A percentile compares a stretch with the other conserved stretches of the same genome.
Conservation (phyloP, 2,113 vertebrate species). For the Halichoerus grypus region DNA sequence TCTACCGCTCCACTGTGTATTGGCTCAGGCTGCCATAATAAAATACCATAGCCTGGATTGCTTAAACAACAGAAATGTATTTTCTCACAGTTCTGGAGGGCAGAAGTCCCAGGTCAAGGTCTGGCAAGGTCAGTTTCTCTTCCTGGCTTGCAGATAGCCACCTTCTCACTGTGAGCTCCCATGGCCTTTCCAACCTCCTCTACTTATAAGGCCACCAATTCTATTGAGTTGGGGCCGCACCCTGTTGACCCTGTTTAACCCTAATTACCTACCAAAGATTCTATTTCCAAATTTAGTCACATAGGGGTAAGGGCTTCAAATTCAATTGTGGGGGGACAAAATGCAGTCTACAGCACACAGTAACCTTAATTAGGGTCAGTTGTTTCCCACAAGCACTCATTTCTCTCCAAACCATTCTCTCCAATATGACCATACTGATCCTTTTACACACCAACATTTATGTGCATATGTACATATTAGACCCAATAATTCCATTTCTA, state of each 20-base stretch:
- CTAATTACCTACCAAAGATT: conserved; percentile 19
- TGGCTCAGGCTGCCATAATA: not conserved
- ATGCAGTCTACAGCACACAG: not conserved
- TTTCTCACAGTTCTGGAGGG: not conserved
- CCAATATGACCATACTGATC: not conserved
- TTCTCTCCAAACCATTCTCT: not conserved
- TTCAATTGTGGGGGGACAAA: not conserved
- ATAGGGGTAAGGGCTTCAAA: not conserved
- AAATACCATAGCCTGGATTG: not conserved
- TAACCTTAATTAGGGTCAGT: not conserved
- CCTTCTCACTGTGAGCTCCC: not conserved
- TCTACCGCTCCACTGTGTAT: not conserved
- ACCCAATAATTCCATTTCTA: conserved; percentile 33
- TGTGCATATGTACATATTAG: not conserved
- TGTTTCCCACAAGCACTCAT: not conserved
- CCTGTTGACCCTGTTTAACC: not conserved
- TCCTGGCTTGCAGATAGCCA: not conserved
- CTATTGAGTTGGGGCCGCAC: not conserved
- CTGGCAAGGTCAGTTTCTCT: not conserved
- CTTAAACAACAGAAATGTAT: not conserved
- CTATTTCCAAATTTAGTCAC: not conserved
- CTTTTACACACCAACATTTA: conserved; percentile 3
- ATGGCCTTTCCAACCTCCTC: not conserved
- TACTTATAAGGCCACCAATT: not conserved
- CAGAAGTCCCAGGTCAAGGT: not conserved